Conservation (phyloP, 2,113 vertebrate genomes). For the Boulengeromyrus knoepffleri region DNA sequence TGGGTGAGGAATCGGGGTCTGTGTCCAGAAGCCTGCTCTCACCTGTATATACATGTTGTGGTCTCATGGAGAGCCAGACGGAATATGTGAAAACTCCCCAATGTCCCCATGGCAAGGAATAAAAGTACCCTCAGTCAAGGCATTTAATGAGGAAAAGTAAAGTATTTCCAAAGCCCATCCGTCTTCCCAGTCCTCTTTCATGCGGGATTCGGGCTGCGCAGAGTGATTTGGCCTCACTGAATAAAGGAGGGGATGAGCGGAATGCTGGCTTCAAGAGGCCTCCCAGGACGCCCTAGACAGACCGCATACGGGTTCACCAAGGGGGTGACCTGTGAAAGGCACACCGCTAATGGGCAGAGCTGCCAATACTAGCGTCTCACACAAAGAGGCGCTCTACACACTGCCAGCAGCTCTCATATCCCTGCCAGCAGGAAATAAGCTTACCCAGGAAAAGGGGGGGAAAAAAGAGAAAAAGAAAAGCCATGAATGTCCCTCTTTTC, state of each 20-base stretch:
- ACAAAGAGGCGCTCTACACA: neutral
- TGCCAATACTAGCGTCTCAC: neutral
- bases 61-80: neutral
- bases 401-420: neutral
- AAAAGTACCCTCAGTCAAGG: neutral
- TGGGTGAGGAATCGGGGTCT: neutral
- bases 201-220: neutral
- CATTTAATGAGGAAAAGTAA: neutral
- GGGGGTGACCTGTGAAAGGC: neutral
- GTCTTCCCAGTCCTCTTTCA: neutral
- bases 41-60: neutral
- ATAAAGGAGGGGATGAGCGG: neutral
- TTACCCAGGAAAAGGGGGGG: neutral
- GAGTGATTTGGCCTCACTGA: neutral
- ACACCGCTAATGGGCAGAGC: neutral
- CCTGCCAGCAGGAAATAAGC: constrained; percentile 5
- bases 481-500: neutral
- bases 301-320: neutral
- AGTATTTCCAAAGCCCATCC: neutral
- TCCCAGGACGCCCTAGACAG: neutral
- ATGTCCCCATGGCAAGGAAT: neutral
- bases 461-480: neutral
- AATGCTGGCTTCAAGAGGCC: neutral
- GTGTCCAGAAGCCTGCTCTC: neutral
- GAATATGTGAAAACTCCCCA: neutral